A percentile compares a stretch with the other conserved stretches of the same genome.
Conservation (phyloP, 2,113 vertebrate genomes). For the Aldabrachelys gigantea region DNA sequence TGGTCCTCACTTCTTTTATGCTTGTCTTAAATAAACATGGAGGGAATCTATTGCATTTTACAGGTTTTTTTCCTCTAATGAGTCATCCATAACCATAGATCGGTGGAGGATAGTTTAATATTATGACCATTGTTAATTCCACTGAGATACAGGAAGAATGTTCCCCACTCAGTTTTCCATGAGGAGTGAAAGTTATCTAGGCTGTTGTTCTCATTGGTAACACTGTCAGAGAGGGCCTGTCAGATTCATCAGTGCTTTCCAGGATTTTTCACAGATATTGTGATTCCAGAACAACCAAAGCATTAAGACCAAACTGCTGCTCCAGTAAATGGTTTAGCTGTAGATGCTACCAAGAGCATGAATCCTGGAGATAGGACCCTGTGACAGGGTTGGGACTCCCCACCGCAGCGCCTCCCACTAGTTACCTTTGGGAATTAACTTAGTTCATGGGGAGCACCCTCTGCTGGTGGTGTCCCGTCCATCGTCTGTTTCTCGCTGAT, state of each 20-base stretch:
- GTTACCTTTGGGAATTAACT: too few relatives aligned
- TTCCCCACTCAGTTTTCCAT: accelerated
- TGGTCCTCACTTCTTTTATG: background rate
- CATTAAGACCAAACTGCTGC: background rate
- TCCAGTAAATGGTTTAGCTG: background rate
- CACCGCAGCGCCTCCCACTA: too few relatives aligned
- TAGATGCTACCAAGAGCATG: background rate
- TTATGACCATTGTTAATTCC: background rate
- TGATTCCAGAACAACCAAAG: background rate
- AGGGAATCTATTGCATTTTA: background rate
- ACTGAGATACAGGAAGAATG: accelerated
- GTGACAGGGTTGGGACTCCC: too few relatives aligned
- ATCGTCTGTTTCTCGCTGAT: too few relatives aligned
- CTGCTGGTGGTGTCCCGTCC: too few relatives aligned
- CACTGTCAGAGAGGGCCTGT: background rate
- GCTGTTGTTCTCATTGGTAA: background rate
- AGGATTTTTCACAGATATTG: background rate
- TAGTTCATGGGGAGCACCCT: too few relatives aligned
- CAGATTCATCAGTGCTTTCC: background rate
- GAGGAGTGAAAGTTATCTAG: accelerated
- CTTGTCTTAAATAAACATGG: background rate
- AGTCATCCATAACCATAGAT: background rate
- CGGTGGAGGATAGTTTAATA: background rate
- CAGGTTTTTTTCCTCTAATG: background rate
- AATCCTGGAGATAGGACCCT: background rate